Percentiles rank a stretch among this genome's conserved stretches.
phyloP scores from a whole-genome alignment of 2,888 invertebrate genomes.

The Phorcus lineatus region DNA sequence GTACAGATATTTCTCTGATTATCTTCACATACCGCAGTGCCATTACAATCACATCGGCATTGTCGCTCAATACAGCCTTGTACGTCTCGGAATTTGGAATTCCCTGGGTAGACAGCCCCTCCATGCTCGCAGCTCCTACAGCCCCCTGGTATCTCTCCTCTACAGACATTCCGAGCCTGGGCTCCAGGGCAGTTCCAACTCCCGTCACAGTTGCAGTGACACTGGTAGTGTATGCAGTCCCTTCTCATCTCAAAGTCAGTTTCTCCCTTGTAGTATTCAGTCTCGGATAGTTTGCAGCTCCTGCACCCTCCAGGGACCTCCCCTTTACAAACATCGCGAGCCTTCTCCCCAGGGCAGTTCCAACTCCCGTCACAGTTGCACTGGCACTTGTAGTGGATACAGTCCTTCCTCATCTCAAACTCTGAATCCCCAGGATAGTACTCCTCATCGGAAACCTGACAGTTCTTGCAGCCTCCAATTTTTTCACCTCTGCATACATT shows the following conservation, averaged over 20 bases:
- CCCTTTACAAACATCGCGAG: constrained; percentile 47
- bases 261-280: constrained; percentile 40
- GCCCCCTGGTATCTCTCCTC: constrained; percentile 31
- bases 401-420: constrained; percentile 50
- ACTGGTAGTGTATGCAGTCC: constrained; percentile 48
- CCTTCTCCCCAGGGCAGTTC: constrained; percentile 59
- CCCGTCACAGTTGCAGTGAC: constrained; percentile 67
- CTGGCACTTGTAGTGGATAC: constrained; percentile 52
- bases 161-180: constrained; percentile 41
- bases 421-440: constrained; percentile 41
- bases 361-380: constrained; percentile 65
- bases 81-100: constrained; percentile 40
- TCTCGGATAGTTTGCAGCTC: constrained; percentile 43
- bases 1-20: background rate
- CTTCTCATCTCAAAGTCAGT: constrained; percentile 38
- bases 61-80: constrained; percentile 40
- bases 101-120: constrained; percentile 40
- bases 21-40: constrained; percentile 18
- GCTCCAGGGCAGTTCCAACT: constrained; percentile 53
- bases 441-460: constrained; percentile 21
- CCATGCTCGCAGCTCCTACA: constrained; percentile 17
- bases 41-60: constrained; percentile 29
- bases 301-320: constrained; percentile 43
- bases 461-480: constrained; percentile 29
- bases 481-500: constrained; percentile 45